phyloP scores from a whole-genome alignment of 2,888 invertebrate genomes.

The Rutpela maculata region DNA sequence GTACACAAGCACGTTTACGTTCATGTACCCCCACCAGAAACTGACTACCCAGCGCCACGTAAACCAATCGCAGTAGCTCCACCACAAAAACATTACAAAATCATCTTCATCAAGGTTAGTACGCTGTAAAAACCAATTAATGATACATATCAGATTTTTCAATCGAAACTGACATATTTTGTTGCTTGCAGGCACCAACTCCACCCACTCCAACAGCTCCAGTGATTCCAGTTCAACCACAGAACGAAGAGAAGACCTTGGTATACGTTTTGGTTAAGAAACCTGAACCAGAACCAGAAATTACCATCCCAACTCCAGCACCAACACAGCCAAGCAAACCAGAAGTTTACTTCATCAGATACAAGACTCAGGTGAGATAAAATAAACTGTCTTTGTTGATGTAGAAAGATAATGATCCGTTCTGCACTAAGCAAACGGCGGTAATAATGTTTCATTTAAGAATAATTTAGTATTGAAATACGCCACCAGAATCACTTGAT shows the following conservation, averaged over 20 bases:
- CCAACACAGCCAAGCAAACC: conserved; percentile 93
- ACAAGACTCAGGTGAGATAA: conserved; percentile 84
- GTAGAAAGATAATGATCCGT: too few species aligned
- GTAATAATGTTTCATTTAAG: too few species aligned
- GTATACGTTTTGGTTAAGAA: conserved; percentile 93
- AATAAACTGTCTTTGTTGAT: background rate
- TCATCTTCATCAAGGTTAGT: conserved; percentile 86
- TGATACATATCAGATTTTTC: background rate
- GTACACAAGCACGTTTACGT: conserved; percentile 94
- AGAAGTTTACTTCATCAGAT: conserved; percentile 93
- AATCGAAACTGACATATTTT: background rate
- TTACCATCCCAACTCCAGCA: conserved; percentile 85
- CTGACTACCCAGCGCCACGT: conserved; percentile 83
- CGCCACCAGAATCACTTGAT: background rate
- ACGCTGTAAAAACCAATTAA: background rate
- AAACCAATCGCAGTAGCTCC: conserved; percentile 76
- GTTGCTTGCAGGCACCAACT: conserved; percentile 88
- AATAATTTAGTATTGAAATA: background rate
- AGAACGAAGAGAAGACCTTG: conserved; percentile 92
- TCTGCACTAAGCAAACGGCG: background rate
- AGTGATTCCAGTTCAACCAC: conserved; percentile 87
- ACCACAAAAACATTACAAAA: conserved; percentile 89
- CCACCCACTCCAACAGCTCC: conserved; percentile 89
- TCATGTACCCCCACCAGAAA: conserved; percentile 92
- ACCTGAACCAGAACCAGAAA: conserved; percentile 88